Evolutionary conservation across 2,888 invertebrate species (phyloP), one percentile per base, ranked within the genome.

Genomic region (Scaeva pyrastri): DNA sequence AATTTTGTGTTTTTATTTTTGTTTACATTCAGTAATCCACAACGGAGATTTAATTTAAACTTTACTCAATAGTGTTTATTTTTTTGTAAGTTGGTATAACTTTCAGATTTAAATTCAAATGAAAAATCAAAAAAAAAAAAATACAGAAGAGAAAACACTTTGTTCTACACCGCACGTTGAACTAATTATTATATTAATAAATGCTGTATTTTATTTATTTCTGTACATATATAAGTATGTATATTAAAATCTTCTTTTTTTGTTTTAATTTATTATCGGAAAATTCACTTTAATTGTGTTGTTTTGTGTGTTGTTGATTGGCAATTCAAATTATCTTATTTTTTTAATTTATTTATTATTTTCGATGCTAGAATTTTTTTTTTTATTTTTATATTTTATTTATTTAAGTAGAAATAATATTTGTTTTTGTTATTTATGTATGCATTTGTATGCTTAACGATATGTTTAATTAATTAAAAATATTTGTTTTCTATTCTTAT

Each of bases 391-490:
- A 39, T 56, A 31, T 31, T 7, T 31, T 7, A 31, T 50, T 39
- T 16, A 66, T 21, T 31, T 45, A 48, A 62, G 36, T 36, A 58
- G 52, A 66, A 77, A 62, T 50, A 62, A 77, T 56, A 36, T 39
- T 43, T 60, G n/a, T 78, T 21, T 68, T 45, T 39, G 52, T 73
- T 11, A 50, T 60, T 36, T 39, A 66, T 50, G n/a, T n/a, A n/a
- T n/a, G n/a, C n/a, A 45, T 70, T 45, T 55, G 62, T 62, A 48
- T 70, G 10, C 21, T 83, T 71, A 73, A 64, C 82, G 86, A 86
- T 86, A 82, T 86, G 82, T 86, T 86, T 58, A 58, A 81, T 74
- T 77, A 74, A 68, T 58, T 70, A 21, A 41, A 41, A 56, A 50
- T 79, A 75, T 60, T 66, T 79, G 41, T 39, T 71, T 66, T 66